Base-by-base conservation (phyloP, 2,888 invertebrate species). In the Hirtodrosophila histrioides region DNA sequence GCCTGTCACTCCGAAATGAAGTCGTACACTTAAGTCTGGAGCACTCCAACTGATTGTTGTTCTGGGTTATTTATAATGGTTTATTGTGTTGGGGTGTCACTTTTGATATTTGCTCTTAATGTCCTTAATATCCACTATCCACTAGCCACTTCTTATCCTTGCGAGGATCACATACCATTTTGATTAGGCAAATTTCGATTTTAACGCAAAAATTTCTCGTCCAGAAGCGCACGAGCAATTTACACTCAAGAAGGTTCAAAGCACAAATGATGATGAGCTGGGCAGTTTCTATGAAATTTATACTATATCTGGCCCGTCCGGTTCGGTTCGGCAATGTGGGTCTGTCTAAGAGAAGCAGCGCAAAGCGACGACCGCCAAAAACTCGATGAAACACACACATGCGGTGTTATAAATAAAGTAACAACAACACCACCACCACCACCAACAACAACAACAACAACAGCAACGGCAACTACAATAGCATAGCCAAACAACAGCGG, bases 181-280 rank as follows among this genome's bases (percentile, higher is more conserved):
- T 66, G 40, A 41, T 60, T 43, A 10, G n/a, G 37, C 27, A 27
- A 27, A 27, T 50, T 54, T 44, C 24, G 23, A 44, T 48, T 31
- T 7, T 8, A 31, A 70, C 55, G 71, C 53, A 56, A 73, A 86
- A 88, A 72, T 84, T 81, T 87, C 87, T 87, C 85, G 85, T 72
- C 69, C 89, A 68, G 57, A 69, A 75, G 71, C 78, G 72, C 65
- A 68, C 85, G 77, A 80, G 88, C 81, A 80, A 78, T 84, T 88
- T 79, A 84, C 87, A 86, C 88, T 86, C 80, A 82, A 87, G 88
- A 88, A 89, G 44, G 91, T 90, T 89, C 88, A 88, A 90, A 91
- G 88, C 90, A 90, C 90, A 91, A 91, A 89, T 91, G 91, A 90
- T 91, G 89, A 88, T 91, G 86, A 88, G 86, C 84, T 81, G 78